Evolutionary conservation across 2,113 vertebrate genomes (phyloP).

Genomic region (Stegostoma tigrinum): DNA sequence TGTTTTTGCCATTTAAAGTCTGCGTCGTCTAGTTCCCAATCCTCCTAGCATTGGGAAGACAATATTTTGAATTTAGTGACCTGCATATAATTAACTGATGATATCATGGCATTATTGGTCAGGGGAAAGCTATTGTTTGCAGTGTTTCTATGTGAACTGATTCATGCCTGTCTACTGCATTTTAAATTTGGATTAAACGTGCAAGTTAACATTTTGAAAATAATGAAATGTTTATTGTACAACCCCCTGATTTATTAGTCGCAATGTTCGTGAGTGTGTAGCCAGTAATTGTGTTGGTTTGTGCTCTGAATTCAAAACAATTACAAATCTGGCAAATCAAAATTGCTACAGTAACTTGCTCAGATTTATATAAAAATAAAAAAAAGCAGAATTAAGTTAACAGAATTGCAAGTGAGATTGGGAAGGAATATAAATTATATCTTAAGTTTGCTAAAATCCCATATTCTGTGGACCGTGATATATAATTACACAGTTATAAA

Average conservation of each 20-base stretch:
- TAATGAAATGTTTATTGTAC: background rate
- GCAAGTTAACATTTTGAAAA: background rate
- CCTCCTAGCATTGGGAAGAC: background rate
- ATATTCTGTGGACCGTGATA: background rate
- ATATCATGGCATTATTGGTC: background rate
- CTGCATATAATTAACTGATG: too few relatives aligned
- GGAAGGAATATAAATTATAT: background rate
- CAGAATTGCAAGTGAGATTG: background rate
- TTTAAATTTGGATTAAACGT: background rate
- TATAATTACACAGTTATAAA: background rate
- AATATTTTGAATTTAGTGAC: background rate
- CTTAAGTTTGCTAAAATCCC: background rate
- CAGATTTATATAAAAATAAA: background rate
- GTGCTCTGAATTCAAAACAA: background rate
- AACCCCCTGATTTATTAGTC: background rate
- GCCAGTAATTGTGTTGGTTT: background rate
- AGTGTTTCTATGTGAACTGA: background rate
- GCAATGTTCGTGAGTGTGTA: background rate
- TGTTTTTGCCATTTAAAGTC: background rate
- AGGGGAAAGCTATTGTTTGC: background rate
- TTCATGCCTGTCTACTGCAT: background rate
- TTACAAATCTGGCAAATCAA: background rate
- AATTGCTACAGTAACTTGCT: background rate
- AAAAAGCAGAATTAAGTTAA: background rate
- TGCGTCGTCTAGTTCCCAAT: background rate